Conservation (phyloP, 2,888 invertebrate genomes). For the Lasius platythorax region DNA sequence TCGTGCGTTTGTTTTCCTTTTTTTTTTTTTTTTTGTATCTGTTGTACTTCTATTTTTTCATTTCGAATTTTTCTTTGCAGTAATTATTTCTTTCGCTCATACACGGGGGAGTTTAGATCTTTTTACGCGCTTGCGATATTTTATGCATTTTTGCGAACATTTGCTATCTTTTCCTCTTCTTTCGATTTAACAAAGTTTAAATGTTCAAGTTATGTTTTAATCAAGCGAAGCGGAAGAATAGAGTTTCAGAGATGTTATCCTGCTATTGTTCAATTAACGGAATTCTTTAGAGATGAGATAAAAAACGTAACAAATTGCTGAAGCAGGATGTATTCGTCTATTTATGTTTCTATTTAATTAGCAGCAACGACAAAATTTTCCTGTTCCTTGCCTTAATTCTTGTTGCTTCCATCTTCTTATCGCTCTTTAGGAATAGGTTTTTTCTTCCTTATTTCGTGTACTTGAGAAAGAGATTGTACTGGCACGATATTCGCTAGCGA, state of each 20-base stretch:
- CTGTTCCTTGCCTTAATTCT: conserved; percentile 26
- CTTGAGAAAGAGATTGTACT: conserved; percentile 64
- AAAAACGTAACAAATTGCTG: background rate
- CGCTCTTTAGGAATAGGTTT: conserved; percentile 16
- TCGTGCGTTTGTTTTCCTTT: conserved; percentile 51
- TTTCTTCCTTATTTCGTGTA: background rate
- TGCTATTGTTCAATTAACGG: conserved; percentile 22
- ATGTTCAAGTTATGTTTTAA: background rate
- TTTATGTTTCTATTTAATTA: conserved; percentile 32
- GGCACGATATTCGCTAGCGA: conserved; percentile 68
- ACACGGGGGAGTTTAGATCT: conserved; percentile 27
- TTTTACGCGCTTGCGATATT: conserved; percentile 11
- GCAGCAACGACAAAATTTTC: conserved; percentile 2
- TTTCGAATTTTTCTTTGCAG: conserved; percentile 38
- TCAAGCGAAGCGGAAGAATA: background rate
- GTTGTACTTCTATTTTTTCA: conserved; percentile 23
- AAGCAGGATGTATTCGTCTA: background rate
- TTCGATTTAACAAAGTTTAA: conserved; percentile 30
- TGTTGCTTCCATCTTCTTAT: conserved; percentile 1
- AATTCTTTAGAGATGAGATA: background rate
- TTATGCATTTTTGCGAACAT: conserved; percentile 22
- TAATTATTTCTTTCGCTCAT: conserved; percentile 24
- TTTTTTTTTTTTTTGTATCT: conserved; percentile 46
- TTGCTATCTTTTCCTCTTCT: background rate
- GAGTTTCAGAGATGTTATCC: background rate